Base-by-base conservation (phyloP, 1,140 invertebrate species). In the Branchinecta lynchi region DNA sequence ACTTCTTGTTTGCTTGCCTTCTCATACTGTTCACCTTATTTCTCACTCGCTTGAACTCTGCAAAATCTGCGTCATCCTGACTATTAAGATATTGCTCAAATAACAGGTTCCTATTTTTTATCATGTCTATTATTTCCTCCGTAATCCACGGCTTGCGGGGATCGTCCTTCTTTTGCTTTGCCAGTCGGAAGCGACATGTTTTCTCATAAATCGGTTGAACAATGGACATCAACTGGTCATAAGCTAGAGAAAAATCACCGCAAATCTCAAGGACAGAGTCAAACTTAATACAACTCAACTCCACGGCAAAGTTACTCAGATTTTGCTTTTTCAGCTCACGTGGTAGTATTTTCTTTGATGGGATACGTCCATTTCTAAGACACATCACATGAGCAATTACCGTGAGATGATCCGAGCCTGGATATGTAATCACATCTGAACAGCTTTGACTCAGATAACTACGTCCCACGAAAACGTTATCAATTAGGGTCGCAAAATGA, bases 341-440 rank as follows among this genome's bases (percentile, higher is more conserved):
- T 51, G 46, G 9, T n/a, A 51, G 46, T 51, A 51, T 51, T 51
- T 51, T 51, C 46, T 51, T 51, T 51, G 46, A 51, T n/a, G 46
- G 46, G n/a, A 51, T 51, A 51, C n/a, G 46, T 51, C 46, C 46
- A 51, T 51, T 51, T 51, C 46, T 51, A n/a, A 51, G 46, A 51
- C 46, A 51, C 46, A 51, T 51, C 46, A 51, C 46, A 51, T 51
- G 46, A 51, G 46, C 46, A 51, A 51, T 51, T 51, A 51, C 46
- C 46, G 46, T 9, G n/a, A 51, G 46, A 51, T 51, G 46, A n/a
- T 51, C 46, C 46, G 46, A 51, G 46, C 9, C 46, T 51, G 46
- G 46, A 51, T 51, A 51, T 51, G n/a, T n/a, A n/a, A 51, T 51
- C 9, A 51, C 46, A 51, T 51, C 46, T 9, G 46, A 51, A 51